Base-by-base conservation (phyloP, 2,888 invertebrate species). In the Cancer borealis region DNA sequence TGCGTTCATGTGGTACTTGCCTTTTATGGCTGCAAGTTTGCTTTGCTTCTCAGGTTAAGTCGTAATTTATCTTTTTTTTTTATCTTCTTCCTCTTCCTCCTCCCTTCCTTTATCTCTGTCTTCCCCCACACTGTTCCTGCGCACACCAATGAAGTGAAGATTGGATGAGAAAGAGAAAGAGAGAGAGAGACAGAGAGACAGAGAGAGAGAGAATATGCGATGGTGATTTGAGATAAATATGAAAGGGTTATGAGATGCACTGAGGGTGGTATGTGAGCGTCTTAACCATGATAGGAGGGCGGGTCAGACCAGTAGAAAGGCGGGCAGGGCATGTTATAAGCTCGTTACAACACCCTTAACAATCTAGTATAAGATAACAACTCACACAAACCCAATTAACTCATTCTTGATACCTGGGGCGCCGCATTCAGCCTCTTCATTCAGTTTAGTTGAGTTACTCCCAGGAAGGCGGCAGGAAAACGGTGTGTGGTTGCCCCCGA, bases 101-200 rank as follows among this genome's bases (percentile, higher is more conserved):
- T 89, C 89, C 30, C 26, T 79, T 30, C 21, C 79, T 79, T 30
- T 30, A 26, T 79, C 79, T 79, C 79, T 79, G 30, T 30, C 79
- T 66, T 66, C 66, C 21, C n/a, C 66, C 66, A 66, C 66, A 66
- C 66, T 66, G n/a, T 66, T 54, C 60, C 39, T 54, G 60, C 49
- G n/a, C 30, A 54, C 10, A 39, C n/a, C 12, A 91, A n/a, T 17
- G 49, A 17, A 54, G 12, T 26, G 21, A 39, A 54, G 60, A 54
- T 54, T n/a, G 91, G 14, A 60, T 12, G 91, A 54, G 60, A 49
- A 60, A 49, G 49, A 54, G 60, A 49, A 26, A 49, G 91, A 49
- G 60, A 90, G 90, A 49, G 60, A 54, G 90, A 49, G 90, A 90
- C 30, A 49, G 90, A 90, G 49, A n/a, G 54, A 47, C 47, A 47